Conservation (phyloP, 2,888 invertebrate species). For the Alloscopus bannaensis region DNA sequence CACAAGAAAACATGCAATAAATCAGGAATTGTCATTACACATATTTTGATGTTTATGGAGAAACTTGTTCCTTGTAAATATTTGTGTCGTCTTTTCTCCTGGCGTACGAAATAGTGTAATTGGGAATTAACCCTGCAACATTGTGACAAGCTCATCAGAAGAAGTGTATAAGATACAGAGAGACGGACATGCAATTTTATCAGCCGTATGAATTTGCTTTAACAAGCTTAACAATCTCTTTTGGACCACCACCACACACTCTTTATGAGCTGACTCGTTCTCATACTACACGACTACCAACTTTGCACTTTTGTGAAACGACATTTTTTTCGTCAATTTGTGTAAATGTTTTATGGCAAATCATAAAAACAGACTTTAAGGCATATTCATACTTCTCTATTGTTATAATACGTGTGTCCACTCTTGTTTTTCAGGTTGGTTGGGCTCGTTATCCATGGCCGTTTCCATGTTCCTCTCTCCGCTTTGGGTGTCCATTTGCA, state of each 20-base stretch:
- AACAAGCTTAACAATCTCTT: neutral
- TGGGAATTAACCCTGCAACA: neutral
- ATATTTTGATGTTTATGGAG: conserved; percentile 11
- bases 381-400: conserved; percentile 3
- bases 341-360: conserved; percentile 41
- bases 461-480: conserved; percentile 71
- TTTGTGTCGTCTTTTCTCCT: neutral
- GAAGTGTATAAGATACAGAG: neutral
- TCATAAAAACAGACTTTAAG: no score
- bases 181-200: neutral
- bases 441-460: conserved; percentile 70
- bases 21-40: neutral
- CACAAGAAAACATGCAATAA: no score
- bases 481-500: conserved; percentile 78
- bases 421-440: conserved; percentile 65
- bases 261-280: no score
- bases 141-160: neutral
- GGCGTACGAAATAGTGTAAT: neutral
- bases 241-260: neutral
- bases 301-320: neutral
- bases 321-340: conserved; percentile 34
- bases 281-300: no score
- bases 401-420: conserved; percentile 10
- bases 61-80: conserved; percentile 3
- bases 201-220: neutral